A percentile compares a stretch with the other conserved stretches of the same genome.
Evolutionary conservation across 1,140 invertebrate species (phyloP).

Genomic region (Schlechtendalia chinensis): DNA sequence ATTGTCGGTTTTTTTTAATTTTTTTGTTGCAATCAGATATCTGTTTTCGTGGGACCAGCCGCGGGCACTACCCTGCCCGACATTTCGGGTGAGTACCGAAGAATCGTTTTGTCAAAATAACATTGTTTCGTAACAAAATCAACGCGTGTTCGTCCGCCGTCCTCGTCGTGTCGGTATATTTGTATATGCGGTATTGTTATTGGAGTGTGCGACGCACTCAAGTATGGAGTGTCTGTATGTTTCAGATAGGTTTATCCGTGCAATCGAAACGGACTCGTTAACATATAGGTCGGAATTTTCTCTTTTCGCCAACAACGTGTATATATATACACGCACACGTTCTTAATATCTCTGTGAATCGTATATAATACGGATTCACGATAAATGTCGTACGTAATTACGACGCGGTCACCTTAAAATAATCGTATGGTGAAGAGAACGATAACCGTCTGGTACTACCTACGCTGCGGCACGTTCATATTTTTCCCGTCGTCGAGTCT

Average conservation of each 20-base stretch:
- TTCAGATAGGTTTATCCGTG: neutral
- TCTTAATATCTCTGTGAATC: neutral
- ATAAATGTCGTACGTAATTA: neutral
- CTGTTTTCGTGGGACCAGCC: too few species aligned
- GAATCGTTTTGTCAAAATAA: too few species aligned
- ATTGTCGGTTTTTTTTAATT: too few species aligned
- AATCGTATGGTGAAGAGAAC: neutral
- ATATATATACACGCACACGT: neutral
- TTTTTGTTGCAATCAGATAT: too few species aligned
- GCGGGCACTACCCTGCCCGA: too few species aligned
- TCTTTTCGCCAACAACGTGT: neutral
- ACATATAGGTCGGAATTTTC: slow-evolving; percentile 35
- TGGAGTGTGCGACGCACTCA: neutral
- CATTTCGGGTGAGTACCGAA: slow-evolving; percentile 22
- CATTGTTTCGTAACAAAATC: too few species aligned
- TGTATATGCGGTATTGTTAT: neutral
- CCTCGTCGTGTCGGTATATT: too few species aligned
- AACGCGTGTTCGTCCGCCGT: too few species aligned
- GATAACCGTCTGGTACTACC: too few species aligned
- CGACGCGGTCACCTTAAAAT: neutral
- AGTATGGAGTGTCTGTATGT: neutral
- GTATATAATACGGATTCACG: neutral
- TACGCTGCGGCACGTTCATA: too few species aligned
- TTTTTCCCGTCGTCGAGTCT: too few species aligned
- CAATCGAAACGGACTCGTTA: slow-evolving; percentile 20